These are phyloP conservation scores for Mesochorus sp. DNA, from an alignment of 2,888 invertebrate genomes.

Conservation along the genomic window DNA sequence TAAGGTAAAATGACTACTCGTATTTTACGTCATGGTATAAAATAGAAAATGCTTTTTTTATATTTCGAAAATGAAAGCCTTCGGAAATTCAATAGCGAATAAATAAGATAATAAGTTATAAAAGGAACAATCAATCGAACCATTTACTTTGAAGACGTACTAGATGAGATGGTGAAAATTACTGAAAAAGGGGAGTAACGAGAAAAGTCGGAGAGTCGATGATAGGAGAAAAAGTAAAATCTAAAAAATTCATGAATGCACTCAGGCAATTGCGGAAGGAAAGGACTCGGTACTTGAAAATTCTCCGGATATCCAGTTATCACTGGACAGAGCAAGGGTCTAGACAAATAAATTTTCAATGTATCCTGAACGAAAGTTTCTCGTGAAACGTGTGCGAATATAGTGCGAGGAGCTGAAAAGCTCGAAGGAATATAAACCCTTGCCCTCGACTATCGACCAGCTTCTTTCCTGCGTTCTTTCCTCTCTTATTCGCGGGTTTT, in stretches of 20 bases:
- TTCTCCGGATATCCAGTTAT: conserved; percentile 46
- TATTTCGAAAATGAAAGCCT: no score
- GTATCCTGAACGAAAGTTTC: conserved; percentile 34
- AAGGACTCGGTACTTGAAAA: conserved; percentile 29
- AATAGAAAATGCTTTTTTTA: no score
- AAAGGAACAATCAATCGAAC: background rate
- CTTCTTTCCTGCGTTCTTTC: conserved; percentile 39
- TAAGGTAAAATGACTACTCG: no score
- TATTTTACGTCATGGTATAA: no score
- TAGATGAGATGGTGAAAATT: background rate
- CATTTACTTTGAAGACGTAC: background rate
- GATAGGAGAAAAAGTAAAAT: background rate
- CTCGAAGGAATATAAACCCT: conserved; percentile 52
- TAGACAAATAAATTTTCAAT: conserved; percentile 64
- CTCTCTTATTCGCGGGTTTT: conserved; percentile 26
- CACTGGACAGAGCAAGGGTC: conserved; percentile 41
- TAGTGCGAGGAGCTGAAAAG: conserved; percentile 45
- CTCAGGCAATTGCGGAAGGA: conserved; percentile 14
- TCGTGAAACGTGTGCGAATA: background rate
- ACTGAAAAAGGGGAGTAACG: conserved; percentile 2
- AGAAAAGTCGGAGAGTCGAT: conserved; percentile 8
- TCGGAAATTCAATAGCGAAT: no score
- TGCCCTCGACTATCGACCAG: conserved; percentile 57
- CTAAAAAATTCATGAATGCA: conserved; percentile 37
- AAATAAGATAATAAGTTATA: no score